Percentiles rank a stretch among this genome's conserved stretches.
Conservation (phyloP, 2,797 vertebrate species). For the Scolopax bukidnonensis region DNA sequence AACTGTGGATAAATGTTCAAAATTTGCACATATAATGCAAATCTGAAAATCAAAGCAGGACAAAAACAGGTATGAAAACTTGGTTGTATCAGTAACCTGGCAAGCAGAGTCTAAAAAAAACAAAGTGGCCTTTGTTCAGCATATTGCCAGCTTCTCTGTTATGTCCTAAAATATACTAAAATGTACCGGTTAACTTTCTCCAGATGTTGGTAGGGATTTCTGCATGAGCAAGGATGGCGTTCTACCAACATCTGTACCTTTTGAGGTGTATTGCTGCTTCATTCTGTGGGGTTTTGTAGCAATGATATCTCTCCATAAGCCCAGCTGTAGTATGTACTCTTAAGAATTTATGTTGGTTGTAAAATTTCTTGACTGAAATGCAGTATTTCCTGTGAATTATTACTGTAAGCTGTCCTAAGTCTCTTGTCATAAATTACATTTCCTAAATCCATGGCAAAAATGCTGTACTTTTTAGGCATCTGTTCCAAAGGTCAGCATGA, state of each 20-base stretch:
- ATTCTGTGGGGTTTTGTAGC: background rate
- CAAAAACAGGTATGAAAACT: background rate
- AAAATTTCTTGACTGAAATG: constrained; percentile 4
- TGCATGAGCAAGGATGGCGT: background rate
- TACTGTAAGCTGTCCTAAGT: background rate
- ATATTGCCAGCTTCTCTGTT: background rate
- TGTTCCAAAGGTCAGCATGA: background rate
- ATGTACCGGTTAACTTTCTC: background rate
- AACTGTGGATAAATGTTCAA: background rate
- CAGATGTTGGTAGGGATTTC: background rate
- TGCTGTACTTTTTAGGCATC: background rate
- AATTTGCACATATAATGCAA: background rate
- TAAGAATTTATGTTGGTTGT: constrained; percentile 23
- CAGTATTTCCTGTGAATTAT: constrained; percentile 23
- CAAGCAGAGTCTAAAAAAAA: background rate
- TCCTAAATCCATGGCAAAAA: constrained; percentile 8
- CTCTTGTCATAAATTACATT: background rate
- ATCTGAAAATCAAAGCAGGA: background rate
- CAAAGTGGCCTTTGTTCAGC: background rate
- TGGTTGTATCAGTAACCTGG: background rate
- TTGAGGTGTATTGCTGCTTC: background rate
- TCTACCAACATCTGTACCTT: background rate
- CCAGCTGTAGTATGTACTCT: background rate
- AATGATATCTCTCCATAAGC: background rate
- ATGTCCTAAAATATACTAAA: background rate